Evolutionary conservation across 2,797 vertebrate species (phyloP), one percentile per base, ranked within the genome.

Genomic region (Rhinatrema bivittatum): DNA sequence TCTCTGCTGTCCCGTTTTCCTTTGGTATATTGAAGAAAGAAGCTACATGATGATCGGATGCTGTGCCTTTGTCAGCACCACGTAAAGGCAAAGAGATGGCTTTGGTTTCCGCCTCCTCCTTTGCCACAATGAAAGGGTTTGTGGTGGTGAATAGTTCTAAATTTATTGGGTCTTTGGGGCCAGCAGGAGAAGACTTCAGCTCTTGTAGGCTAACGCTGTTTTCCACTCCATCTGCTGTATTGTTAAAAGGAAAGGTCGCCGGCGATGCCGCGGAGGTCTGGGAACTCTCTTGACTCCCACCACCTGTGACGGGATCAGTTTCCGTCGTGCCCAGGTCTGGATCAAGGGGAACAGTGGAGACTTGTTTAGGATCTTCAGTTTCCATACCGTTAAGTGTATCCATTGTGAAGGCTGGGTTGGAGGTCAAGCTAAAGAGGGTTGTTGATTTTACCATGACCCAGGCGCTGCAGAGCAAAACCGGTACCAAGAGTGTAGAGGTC

Each of bases 61-160:
- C 48, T 4, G 0, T 3, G 37, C 10, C 13, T 51, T 51, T 47
- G 21, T 39, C 42, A 28, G 26, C 1, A 20, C 37, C 42, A 7
- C 21, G 19, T 1, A 23, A 35, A 16, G 30, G 32, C 29, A 39
- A 21, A 17, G 42, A 25, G 3, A 34, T 52, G 38, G 44, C 17
- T 48, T 46, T 46, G 8, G 46, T 59, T 26, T 31, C 29, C 42
- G 43, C 40, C 33, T 16, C 10, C 36, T 23, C 40, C 4, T 14
- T 29, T 41, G 15, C 36, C 42, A 29, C 51, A 42, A 28, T 25
- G 37, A 42, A 1, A 33, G 30, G 29, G n/a, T 53, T 47, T 42
- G 34, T 32, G n/a, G 17, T 17, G 21, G 27, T 36, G 44, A 57
- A 56, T 57, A 49, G 15, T 47, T 57, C 44, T 60, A 37, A 55